These are phyloP conservation scores for Flabesymbios commensalis DNA, from an alignment of 2,888 invertebrate genomes.

Conservation along the genomic window DNA sequence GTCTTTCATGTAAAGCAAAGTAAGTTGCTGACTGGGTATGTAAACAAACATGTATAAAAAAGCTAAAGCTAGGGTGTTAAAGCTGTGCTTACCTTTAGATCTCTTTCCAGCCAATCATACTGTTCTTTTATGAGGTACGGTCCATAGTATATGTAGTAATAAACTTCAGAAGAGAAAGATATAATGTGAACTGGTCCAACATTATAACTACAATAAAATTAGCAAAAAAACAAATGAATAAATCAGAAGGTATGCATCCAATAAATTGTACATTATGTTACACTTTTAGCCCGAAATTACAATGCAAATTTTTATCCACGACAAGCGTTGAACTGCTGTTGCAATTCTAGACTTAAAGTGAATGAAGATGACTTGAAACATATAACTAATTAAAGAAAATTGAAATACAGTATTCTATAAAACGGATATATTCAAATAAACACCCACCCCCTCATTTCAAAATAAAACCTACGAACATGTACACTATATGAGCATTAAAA, in stretches of 20 bases:
- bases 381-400: neutral
- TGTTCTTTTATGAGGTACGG: constrained; percentile 67
- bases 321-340: neutral
- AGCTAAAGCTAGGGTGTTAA: no score
- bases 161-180: constrained; percentile 87
- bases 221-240: no score
- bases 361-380: neutral
- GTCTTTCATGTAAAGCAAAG: no score
- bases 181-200: constrained; percentile 69
- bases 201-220: constrained; percentile 60
- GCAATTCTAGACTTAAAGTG: neutral
- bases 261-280: neutral
- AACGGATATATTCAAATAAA: neutral
- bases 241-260: neutral
- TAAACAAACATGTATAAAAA: no score
- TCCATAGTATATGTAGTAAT: constrained; percentile 89
- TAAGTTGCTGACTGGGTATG: no score
- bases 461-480: no score
- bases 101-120: constrained; percentile 81
- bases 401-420: neutral
- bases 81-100: constrained; percentile 71
- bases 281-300: neutral
- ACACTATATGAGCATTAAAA: no score
- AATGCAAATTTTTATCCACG: neutral
- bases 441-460: no score